Base-by-base conservation (phyloP, 1,140 invertebrate species). In the Varroa destructor region DNA sequence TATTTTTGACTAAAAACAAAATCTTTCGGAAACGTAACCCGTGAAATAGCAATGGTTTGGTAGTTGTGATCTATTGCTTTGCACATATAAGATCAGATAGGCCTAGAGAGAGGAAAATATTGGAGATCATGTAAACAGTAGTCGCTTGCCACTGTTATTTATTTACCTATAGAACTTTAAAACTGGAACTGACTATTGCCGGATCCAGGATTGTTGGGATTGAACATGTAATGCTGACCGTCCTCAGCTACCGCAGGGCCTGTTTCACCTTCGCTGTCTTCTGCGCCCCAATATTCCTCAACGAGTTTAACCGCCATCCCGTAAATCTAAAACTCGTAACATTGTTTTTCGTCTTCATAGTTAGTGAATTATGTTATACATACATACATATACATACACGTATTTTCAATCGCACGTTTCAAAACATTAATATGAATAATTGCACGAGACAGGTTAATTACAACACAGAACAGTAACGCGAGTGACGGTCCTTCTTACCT, bases 291-390 rank as follows among this genome's bases (percentile, higher is more conserved):
- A 74, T 78, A 80, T 72, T 79, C 78, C 43, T 81, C 79, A 57
- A 81, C 81, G 55, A 81, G 71, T 43, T 78, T 75, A n/a, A 78
- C 75, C 1, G 80, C 77, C 25, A 77, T 73, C 71, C 78, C 76
- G 73, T 81, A 81, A 8, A 81, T 79, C 10, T 78, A 12, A 12
- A 58, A 58, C 6, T 37, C 36, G 12, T 37, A 4, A 5, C 25
- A 58, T 25, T 6, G 5, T 37, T 37, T 58, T 58, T 56, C 55
- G n/a, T 12, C 55, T 10, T n/a, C 55, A n/a, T 56, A 12, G 55
- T 56, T 56, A 56, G 10, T n/a, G 10, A 10, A 10, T 12, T 56
- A 12, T n/a, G 55, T 12, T 56, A 12, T 10, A 12, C 10, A n/a
- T 10, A 12, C 10, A n/a, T n/a, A 12, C 10, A 56, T 56, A 56